Base-by-base conservation (phyloP, 2,888 invertebrate genomes). In the Tigriopus californicus region DNA sequence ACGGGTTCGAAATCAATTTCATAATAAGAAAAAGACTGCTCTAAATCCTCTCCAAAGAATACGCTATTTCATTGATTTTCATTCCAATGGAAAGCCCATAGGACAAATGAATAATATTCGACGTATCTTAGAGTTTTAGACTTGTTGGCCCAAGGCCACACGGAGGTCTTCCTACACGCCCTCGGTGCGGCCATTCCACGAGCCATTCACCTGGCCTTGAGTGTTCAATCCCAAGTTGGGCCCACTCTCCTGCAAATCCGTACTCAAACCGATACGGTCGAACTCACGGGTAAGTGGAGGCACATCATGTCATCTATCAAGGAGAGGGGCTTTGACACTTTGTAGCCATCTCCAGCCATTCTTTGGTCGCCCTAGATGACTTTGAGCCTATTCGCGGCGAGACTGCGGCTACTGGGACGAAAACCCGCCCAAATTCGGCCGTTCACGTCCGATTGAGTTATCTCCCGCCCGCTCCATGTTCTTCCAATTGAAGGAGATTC, bases 401-500 rank as follows among this genome's bases (percentile, higher is more conserved):
- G 2, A 22, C 44, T 15, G 3, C 33, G 3, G 3, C 33, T 33
- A 33, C 33, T 33, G 33, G 3, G 4, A 33, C 33, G 3, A 33
- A 33, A 8, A 33, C 33, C 33, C 46, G 49, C 13, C 22, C 15
- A 13, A 49, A 49, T 47, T 47, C 47, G 20, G 47, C 47, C 8
- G 47, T 47, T 47, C 47, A 47, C 15, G 20, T 47, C 47, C 13
- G 20, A 20, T 4, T 49, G 20, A 20, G 22, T 49, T 5, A 11
- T 11, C 13, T 8, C 4, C 20, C 49, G 5, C 46, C n/a, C n/a
- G 49, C 15, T 18, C 13, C 15, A 88, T 88, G 87, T 85, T 88
- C 71, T 85, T 90, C 72, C 85, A 87, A 55, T 73, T 92, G 59
- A 80, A 83, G 65, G 94, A 95, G 73, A 77, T 95, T 61, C 87